Evolutionary conservation across 2,888 invertebrate genomes (phyloP).

Genomic region (Drosophila flavopinicola): DNA sequence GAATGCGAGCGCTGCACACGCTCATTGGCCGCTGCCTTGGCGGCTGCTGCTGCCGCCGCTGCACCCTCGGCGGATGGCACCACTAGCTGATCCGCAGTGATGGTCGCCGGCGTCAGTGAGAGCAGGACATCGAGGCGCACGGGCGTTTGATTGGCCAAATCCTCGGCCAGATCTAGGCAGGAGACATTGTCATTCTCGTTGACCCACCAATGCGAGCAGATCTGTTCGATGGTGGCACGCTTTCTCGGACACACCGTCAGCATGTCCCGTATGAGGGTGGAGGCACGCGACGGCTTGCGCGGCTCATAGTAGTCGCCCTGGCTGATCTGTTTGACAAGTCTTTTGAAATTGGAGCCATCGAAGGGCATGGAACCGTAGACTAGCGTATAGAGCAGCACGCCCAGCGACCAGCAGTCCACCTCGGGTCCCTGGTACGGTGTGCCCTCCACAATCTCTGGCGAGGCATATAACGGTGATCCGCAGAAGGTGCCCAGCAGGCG

Average conservation of each 20-base stretch:
- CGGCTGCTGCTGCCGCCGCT: constrained; percentile 74
- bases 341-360: constrained; percentile 98
- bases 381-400: constrained; percentile 97
- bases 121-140: constrained; percentile 94
- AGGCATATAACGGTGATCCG: constrained; percentile 98
- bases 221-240: constrained; percentile 96
- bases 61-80: constrained; percentile 86
- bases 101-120: constrained; percentile 92
- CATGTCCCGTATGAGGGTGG: constrained; percentile 96
- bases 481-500: constrained; percentile 95
- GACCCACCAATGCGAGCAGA: constrained; percentile 99
- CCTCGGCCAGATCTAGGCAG: constrained; percentile 93
- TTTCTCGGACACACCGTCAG: constrained; percentile 95
- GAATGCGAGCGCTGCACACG: constrained; percentile 88
- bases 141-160: constrained; percentile 95
- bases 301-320: constrained; percentile 99
- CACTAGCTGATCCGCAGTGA: constrained; percentile 90
- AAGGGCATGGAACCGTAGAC: constrained; percentile 99
- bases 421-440: constrained; percentile 98
- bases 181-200: constrained; percentile 93
- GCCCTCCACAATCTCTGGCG: constrained; percentile 98
- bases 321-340: constrained; percentile 97
- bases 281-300: constrained; percentile 96
- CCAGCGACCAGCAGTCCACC: constrained; percentile 97
- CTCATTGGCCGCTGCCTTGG: constrained; percentile 85